These are phyloP conservation scores for Hemitrygon akajei DNA, from an alignment of 2,797 vertebrate species.

Conservation along the genomic window DNA sequence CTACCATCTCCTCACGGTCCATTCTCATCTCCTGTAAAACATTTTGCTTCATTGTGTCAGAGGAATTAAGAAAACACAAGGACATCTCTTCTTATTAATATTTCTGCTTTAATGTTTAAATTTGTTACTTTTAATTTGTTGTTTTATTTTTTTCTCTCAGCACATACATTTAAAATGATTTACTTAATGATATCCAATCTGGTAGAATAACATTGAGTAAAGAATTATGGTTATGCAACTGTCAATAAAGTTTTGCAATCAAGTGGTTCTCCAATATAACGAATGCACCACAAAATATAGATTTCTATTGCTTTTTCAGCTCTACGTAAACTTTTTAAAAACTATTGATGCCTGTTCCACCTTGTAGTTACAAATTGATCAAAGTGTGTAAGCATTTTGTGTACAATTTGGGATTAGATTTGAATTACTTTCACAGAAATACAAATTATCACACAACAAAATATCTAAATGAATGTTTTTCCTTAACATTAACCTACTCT, in stretches of 20 bases:
- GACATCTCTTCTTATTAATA: too few species aligned
- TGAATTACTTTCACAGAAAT: neutral
- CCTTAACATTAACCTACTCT: neutral
- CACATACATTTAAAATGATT: conserved; percentile 1
- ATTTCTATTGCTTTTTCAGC: neutral
- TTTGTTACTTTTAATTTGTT: neutral
- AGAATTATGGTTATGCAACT: neutral
- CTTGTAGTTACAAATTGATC: neutral
- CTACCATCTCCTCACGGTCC: neutral
- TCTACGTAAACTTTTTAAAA: neutral
- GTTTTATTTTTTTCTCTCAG: neutral
- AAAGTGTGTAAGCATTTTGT: neutral
- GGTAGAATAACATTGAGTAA: neutral
- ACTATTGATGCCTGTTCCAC: neutral
- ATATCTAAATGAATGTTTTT: neutral
- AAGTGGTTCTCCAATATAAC: neutral
- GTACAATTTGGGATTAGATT: neutral
- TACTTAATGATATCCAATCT: neutral
- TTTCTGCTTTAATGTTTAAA: neutral
- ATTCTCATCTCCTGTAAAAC: neutral
- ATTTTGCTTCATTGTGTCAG: neutral
- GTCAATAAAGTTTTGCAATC: conserved; percentile 16
- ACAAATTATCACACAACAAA: neutral
- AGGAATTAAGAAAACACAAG: neutral
- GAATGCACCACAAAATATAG: neutral